Evolutionary conservation across 2,888 invertebrate genomes (phyloP).

Genomic region (Halocaridina rubra): DNA sequence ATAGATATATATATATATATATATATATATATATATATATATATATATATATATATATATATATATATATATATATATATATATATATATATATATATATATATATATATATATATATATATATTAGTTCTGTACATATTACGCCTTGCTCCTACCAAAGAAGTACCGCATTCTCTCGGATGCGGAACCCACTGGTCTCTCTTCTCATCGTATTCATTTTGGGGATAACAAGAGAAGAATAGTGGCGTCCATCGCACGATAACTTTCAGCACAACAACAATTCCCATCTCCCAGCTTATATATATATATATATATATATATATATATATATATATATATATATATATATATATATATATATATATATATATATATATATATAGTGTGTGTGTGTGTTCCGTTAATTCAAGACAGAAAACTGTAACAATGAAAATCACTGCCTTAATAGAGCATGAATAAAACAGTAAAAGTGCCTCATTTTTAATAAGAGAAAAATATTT

Average conservation of each 20-base stretch:
- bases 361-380: background rate
- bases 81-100: background rate
- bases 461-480: background rate
- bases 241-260: too few species aligned
- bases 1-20: background rate
- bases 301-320: background rate
- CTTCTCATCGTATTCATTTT: too few species aligned
- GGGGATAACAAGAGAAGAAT: too few species aligned
- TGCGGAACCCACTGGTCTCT: background rate
- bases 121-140: background rate
- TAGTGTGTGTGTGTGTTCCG: too few species aligned
- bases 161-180: background rate
- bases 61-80: background rate
- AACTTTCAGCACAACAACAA: background rate
- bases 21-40: background rate
- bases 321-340: background rate
- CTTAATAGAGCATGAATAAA: background rate
- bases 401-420: background rate
- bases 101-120: background rate
- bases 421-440: background rate
- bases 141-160: background rate
- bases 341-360: background rate
- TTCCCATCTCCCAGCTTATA: background rate
- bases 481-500: too few species aligned
- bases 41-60: background rate